Percentiles rank a stretch among this genome's conserved stretches.
Conservation (phyloP, 1,140 invertebrate genomes). For the Pissodes strobi region DNA sequence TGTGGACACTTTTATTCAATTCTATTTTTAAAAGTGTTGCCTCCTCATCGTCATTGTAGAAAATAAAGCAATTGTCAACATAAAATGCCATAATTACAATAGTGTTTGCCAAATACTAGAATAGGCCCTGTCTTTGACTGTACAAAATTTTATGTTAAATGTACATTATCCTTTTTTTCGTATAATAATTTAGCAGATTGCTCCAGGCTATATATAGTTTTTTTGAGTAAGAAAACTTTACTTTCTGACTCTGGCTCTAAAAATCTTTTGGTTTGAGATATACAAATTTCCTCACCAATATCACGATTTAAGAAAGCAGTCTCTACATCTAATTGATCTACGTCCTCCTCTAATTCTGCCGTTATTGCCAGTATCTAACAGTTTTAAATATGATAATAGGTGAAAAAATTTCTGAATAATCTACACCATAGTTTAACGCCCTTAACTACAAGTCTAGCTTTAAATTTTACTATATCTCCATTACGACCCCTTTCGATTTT, state of each 20-base stretch:
- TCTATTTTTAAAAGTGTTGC: constrained; percentile 36
- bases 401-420: constrained; percentile 52
- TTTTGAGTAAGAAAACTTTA: constrained; percentile 41
- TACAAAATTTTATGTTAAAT: constrained; percentile 42
- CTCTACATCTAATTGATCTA: constrained; percentile 31
- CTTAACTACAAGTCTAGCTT: constrained; percentile 53
- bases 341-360: constrained; percentile 22
- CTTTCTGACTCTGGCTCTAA: constrained; percentile 35
- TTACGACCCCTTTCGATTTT: constrained; percentile 48
- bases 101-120: constrained; percentile 26
- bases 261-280: constrained; percentile 39
- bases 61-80: constrained; percentile 54
- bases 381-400: constrained; percentile 50
- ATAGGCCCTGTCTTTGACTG: constrained; percentile 46
- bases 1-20: constrained; percentile 42
- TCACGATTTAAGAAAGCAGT: constrained; percentile 42
- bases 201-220: no score
- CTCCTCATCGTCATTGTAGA: constrained; percentile 41
- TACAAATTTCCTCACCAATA: constrained; percentile 48
- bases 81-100: constrained; percentile 48
- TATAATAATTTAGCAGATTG: constrained; percentile 55
- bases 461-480: constrained; percentile 45
- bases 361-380: constrained; percentile 32
- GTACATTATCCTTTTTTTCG: constrained; percentile 42
- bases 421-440: constrained; percentile 53